phyloP scores from a whole-genome alignment of 2,797 vertebrate genomes.

The Malacoraja senta region DNA sequence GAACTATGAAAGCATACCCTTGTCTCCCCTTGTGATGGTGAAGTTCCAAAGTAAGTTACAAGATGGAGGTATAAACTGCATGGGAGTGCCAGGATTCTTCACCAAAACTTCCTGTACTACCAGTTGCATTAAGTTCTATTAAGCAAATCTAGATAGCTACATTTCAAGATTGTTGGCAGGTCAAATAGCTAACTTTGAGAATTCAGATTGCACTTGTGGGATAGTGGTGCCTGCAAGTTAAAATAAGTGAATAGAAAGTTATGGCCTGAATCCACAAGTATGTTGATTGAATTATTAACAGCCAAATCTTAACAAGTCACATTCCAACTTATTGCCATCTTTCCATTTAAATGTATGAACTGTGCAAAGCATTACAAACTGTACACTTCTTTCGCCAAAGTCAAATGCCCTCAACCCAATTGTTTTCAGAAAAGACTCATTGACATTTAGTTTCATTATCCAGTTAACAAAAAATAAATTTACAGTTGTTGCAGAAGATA shows the following conservation, averaged over 20 bases:
- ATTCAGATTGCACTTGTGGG: background rate
- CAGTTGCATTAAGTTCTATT: background rate
- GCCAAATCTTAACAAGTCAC: background rate
- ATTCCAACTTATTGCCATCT: background rate
- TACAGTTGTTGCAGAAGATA: background rate
- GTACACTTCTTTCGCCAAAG: background rate
- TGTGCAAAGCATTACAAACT: background rate
- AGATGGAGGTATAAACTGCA: background rate
- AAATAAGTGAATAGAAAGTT: background rate
- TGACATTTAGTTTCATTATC: conserved; percentile 2
- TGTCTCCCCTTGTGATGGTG: background rate
- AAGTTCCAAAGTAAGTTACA: background rate
- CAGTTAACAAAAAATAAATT: background rate
- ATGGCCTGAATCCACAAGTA: background rate
- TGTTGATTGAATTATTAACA: background rate
- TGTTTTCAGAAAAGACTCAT: background rate
- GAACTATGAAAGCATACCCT: background rate
- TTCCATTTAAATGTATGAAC: background rate
- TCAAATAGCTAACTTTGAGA: background rate
- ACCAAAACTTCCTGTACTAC: background rate
- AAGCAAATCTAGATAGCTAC: background rate
- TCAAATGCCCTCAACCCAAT: background rate
- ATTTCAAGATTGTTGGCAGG: background rate
- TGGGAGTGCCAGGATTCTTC: background rate
- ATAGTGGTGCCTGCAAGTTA: background rate